phyloP scores from a whole-genome alignment of 2,113 vertebrate species.

The Catagonus wagneri region DNA sequence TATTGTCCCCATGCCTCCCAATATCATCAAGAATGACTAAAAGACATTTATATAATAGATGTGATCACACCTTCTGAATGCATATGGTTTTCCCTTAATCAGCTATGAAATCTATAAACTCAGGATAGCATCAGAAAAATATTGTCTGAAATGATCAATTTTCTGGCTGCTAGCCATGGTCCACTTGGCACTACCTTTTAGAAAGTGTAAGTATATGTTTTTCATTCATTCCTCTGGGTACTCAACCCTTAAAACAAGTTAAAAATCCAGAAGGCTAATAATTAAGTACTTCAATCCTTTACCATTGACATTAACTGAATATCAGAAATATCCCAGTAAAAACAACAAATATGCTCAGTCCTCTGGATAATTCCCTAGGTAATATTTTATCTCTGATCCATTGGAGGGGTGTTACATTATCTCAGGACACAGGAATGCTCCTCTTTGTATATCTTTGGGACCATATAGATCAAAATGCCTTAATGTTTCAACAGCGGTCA shows the following conservation, averaged over 20 bases:
- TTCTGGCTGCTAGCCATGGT: not conserved
- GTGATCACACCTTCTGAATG: not conserved
- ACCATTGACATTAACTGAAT: not conserved
- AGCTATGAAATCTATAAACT: not conserved
- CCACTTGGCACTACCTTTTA: not conserved
- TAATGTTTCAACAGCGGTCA: not conserved
- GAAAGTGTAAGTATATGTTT: not conserved
- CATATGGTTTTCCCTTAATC: not conserved
- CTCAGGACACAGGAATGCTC: not conserved
- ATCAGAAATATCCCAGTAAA: not conserved
- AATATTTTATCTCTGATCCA: not conserved
- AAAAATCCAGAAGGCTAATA: not conserved
- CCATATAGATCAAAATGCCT: not conserved
- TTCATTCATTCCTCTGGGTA: not conserved
- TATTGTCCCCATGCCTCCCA: not conserved
- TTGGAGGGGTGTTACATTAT: not conserved
- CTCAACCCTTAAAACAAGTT: not conserved
- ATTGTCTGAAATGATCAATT: not conserved
- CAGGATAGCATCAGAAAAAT: not conserved
- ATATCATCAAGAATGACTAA: not conserved
- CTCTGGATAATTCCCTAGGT: not conserved
- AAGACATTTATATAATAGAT: not conserved
- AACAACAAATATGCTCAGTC: not conserved
- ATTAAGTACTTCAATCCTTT: not conserved
- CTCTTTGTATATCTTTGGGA: not conserved